Percentiles rank a stretch among this genome's conserved stretches.
These are phyloP conservation scores for Epinephelus cyanopodus DNA, from an alignment of 2,113 vertebrate species.

Conservation along the genomic window DNA sequence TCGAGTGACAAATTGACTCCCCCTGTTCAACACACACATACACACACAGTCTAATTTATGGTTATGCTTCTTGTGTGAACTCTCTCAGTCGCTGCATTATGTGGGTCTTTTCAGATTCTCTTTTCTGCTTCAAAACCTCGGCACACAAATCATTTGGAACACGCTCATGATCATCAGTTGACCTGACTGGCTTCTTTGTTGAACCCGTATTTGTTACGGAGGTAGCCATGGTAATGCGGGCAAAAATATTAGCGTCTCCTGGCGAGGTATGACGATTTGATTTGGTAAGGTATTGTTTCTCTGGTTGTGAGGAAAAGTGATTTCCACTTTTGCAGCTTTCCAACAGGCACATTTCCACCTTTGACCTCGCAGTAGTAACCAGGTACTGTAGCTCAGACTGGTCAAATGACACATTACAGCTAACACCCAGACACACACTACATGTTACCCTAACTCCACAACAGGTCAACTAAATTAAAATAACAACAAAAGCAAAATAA, in stretches of 20 bases:
- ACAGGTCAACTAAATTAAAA: neutral
- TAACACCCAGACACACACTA: neutral
- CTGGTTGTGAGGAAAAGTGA: neutral
- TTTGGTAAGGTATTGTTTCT: conserved; percentile 2
- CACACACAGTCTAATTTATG: conserved; percentile 41
- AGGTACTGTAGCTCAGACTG: neutral
- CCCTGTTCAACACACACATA: conserved; percentile 28
- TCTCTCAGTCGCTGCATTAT: conserved; percentile 26
- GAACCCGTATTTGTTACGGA: conserved; percentile 18
- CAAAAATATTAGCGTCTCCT: conserved; percentile 27
- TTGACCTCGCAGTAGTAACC: neutral
- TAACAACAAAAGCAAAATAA: neutral
- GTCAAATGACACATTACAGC: neutral
- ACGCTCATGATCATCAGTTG: conserved; percentile 59
- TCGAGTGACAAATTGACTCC: conserved; percentile 62
- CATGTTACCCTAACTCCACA: neutral
- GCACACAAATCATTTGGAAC: conserved; percentile 29
- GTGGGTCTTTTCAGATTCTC: neutral
- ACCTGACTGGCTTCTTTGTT: conserved; percentile 63
- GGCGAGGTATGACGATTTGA: neutral
- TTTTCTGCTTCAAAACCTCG: conserved; percentile 1
- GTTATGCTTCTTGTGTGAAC: conserved; percentile 44
- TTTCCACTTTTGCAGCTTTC: neutral
- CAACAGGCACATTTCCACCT: neutral
- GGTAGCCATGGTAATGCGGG: conserved; percentile 31